Base-by-base conservation (phyloP, 2,888 invertebrate genomes). In the Gasteruption jaculator region DNA sequence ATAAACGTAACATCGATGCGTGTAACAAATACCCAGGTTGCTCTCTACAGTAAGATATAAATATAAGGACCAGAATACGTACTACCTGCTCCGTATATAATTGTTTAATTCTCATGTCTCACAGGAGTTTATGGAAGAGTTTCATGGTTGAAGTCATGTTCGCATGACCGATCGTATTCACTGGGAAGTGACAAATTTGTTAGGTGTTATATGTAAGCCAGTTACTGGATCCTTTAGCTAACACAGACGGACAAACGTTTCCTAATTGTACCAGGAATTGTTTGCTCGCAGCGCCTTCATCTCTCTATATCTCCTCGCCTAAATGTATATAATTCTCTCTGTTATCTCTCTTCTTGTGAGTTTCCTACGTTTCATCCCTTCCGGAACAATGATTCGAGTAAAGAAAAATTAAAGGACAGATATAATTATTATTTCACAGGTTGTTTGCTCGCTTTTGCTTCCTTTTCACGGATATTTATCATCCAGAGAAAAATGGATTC, bases 211-310 rank as follows among this genome's bases (percentile, higher is more conserved):
- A n/a, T 49, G 50, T 53, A 54, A 61, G 55, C 57, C 54, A 56
- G 62, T 62, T 58, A 59, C 57, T n/a, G 53, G 58, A 59, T 60
- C 57, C 58, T 57, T 54, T 38, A 43, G 51, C 51, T 58, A 57
- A 60, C 52, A 56, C 48, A 56, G 53, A 59, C 58, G 53, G 56
- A 58, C 61, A 59, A 56, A 61, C 56, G 55, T 49, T 51, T 59
- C 58, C 62, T 60, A 58, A 60, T 60, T 60, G 61, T 62, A 55
- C 53, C 49, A 54, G 52, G 58, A 59, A 62, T 56, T 61, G 62
- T 59, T 61, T 58, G 57, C 58, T 52, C 48, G 48, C 51, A 45
- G 34, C 49, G 39, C 12, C 7, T 15, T 33, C 36, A 8, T 5
- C 29, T 27, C 29, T 15, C 32, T 22, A 11, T 21, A n/a, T 32